Evolutionary conservation across 2,888 invertebrate species (phyloP).

Genomic region (Heliconius cydno): DNA sequence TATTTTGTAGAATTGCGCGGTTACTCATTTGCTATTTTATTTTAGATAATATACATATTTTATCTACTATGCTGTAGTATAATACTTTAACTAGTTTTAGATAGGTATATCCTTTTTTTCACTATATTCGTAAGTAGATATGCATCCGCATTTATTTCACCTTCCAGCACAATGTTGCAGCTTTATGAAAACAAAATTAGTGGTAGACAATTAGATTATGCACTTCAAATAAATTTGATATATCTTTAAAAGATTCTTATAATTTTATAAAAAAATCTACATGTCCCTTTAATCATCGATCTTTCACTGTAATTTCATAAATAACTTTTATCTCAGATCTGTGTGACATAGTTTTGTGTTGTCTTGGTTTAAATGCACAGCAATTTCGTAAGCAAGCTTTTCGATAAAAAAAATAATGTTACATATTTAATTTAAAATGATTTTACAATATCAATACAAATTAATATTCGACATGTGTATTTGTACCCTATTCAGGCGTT

Average conservation of each 20-base stretch:
- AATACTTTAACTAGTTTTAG: neutral
- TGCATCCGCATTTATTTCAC: conserved; percentile 23
- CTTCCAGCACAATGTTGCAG: conserved; percentile 33
- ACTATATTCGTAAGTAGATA: neutral
- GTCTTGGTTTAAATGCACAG: neutral
- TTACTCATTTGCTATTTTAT: conserved; percentile 19
- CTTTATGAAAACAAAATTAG: conserved; percentile 14
- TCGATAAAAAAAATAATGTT: neutral
- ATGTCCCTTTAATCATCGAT: neutral
- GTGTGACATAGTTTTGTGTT: neutral
- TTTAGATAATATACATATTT: neutral
- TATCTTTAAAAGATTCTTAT: too few relatives aligned
- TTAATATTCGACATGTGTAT: neutral
- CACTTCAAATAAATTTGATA: neutral
- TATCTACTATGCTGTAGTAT: conserved; percentile 1
- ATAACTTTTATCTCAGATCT: neutral
- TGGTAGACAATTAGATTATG: conserved; percentile 12
- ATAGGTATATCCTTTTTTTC: neutral
- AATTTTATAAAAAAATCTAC: neutral
- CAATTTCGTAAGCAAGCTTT: neutral
- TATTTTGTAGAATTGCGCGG: conserved; percentile 10
- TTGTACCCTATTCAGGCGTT: conserved; percentile 90
- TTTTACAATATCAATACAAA: neutral
- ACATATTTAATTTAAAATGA: neutral
- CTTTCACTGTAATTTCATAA: neutral